Base-by-base conservation (phyloP, 2,888 invertebrate genomes). In the Caenorhabditis japonica region DNA sequence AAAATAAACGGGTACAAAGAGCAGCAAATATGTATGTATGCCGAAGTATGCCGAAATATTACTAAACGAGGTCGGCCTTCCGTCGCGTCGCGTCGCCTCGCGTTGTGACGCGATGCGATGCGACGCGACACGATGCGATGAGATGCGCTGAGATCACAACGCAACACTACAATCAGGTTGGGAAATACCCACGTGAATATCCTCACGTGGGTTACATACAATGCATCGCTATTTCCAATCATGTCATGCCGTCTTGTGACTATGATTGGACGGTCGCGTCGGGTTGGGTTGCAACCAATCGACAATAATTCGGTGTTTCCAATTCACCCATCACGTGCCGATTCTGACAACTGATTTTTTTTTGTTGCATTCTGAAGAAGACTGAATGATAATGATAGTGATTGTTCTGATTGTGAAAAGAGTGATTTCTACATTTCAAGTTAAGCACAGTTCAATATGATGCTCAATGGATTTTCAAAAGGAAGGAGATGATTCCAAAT, bases 111-210 rank as follows among this genome's bases (percentile, higher is more conserved):
- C n/a, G 33, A 1, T 39, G 34, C 47, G 25, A 46, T 27, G 13
- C n/a, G 25, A 5, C 4, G 30, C 53, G 30, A 46, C 30, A 39
- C n/a, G 33, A 1, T 39, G 34, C 47, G 25, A 46, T 27, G 13
- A 8, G 25, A 4, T 10, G 30, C 30, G 30, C 30, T 10, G 5
- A 5, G 30, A 30, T 30, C 30, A 10, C 30, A 30, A 5, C 30
- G 30, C 7, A 41, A 15, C 21, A 25, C 38, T 33, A 38, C 21
- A 21, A 19, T 55, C 34, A 4, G 36, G 5, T 38, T 34, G 55
- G 60, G 61, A 56, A 70, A 61, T 51, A 70, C 70, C 70, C 69
- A 69, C 69, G 69, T 69, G 69, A 69, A 60, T 53, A 51, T 23
- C 53, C 53, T n/a, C 55, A 56, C 70, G 61, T 61, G 70, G 49